These are phyloP conservation scores for Sinopyrophorus schimmeli DNA, from an alignment of 2,888 invertebrate species.

Conservation along the genomic window DNA sequence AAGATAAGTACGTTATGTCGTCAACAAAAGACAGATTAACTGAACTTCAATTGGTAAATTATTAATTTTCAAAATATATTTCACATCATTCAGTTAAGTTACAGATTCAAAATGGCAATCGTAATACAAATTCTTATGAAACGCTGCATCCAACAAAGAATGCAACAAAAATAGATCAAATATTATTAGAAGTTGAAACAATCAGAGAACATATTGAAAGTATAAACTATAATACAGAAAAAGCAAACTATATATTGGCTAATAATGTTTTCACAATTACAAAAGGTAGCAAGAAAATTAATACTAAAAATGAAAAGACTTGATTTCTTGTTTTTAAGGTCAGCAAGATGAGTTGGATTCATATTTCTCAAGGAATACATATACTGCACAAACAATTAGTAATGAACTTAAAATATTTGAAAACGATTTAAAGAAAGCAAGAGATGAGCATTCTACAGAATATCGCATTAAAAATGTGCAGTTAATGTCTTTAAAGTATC, in stretches of 20 bases:
- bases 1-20: too few species aligned
- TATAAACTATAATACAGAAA: slow-evolving; percentile 58
- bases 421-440: slow-evolving; percentile 42
- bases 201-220: slow-evolving; percentile 59
- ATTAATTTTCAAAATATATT: neutral
- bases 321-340: slow-evolving; percentile 53
- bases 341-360: slow-evolving; percentile 65
- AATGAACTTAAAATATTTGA: slow-evolving; percentile 60
- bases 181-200: slow-evolving; percentile 45
- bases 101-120: slow-evolving; percentile 16
- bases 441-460: slow-evolving; percentile 36
- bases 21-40: slow-evolving; percentile 22
- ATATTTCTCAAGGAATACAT: slow-evolving; percentile 59
- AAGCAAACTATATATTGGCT: slow-evolving; percentile 34
- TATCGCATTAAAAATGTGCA: slow-evolving; percentile 57
- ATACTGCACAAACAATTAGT: slow-evolving; percentile 58
- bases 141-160: too few species aligned
- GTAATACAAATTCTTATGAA: neutral
- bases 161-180: slow-evolving; percentile 34
- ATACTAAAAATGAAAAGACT: neutral
- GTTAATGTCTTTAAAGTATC: slow-evolving; percentile 54
- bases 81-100: neutral
- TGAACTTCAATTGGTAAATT: slow-evolving; percentile 23
- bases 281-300: slow-evolving; percentile 20
- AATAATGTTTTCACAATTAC: slow-evolving; percentile 20